A percentile compares a stretch with the other conserved stretches of the same genome.
Evolutionary conservation across 1,140 invertebrate species (phyloP).

Genomic region (Sycophila sp.): DNA sequence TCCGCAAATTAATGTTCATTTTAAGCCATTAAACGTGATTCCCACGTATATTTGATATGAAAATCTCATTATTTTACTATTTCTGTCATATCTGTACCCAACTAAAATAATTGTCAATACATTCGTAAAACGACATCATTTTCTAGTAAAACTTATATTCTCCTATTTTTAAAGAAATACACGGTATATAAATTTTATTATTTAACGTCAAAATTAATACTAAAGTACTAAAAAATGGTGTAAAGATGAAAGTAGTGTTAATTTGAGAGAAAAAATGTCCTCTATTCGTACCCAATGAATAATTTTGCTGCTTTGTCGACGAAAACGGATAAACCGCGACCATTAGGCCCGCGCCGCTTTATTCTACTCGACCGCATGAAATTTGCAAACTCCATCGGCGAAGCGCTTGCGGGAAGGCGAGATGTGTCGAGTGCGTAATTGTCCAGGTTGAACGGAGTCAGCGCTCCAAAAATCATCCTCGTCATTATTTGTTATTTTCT

Average conservation of each 20-base stretch:
- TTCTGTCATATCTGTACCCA: no score
- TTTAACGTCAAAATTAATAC: no score
- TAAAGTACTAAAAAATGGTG: no score
- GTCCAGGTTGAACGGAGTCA: constrained; percentile 7
- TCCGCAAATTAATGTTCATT: constrained; percentile 6
- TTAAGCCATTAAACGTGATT: constrained; percentile 2
- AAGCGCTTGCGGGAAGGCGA: not conserved
- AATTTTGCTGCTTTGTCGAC: constrained; percentile 13
- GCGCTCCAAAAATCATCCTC: constrained; percentile 11
- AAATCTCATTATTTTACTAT: constrained; percentile 5
- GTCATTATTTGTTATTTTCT: not conserved
- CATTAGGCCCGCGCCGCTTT: constrained; percentile 17
- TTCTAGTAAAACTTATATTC: no score
- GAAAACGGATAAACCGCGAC: not conserved
- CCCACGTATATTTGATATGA: not conserved
- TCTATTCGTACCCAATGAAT: not conserved
- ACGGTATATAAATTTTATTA: no score
- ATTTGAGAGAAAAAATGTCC: no score
- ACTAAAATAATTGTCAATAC: no score
- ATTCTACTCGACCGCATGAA: constrained; percentile 16
- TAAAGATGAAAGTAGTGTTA: no score
- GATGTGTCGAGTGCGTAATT: constrained; percentile 10
- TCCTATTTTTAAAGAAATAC: no score
- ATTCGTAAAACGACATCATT: no score
- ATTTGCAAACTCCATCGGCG: constrained; percentile 28